Conservation (phyloP, 2,797 vertebrate species). For the Crypturellus tataupa region DNA sequence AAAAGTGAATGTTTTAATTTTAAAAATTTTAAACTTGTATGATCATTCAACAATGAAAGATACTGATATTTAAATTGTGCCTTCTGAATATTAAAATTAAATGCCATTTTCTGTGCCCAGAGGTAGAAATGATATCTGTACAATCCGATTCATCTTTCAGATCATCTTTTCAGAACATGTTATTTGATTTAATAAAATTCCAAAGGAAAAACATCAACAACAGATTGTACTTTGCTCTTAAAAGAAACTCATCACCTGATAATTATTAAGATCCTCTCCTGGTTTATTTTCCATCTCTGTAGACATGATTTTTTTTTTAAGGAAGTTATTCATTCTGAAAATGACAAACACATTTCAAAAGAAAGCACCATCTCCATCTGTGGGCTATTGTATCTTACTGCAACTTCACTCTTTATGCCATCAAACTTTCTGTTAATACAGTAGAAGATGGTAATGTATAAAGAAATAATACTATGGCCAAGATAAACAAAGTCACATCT, state of each 20-base stretch:
- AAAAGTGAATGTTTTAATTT: background rate
- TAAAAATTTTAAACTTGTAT: background rate
- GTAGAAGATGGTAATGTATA: background rate
- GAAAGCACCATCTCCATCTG: constrained; percentile 47
- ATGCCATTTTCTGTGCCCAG: background rate
- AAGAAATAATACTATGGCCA: background rate
- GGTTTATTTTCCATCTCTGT: background rate
- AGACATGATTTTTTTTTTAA: background rate
- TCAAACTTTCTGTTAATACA: background rate
- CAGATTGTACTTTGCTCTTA: background rate
- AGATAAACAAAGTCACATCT: background rate
- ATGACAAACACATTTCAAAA: background rate
- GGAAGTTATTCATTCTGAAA: background rate
- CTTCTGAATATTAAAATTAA: constrained; percentile 29
- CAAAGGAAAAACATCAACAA: background rate
- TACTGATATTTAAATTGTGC: background rate
- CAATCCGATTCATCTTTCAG: background rate
- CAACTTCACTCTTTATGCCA: background rate
- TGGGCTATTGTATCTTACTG: background rate
- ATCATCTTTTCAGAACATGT: background rate
- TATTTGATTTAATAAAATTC: constrained; percentile 7
- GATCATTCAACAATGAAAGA: background rate
- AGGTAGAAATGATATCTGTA: background rate
- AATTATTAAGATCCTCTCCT: background rate
- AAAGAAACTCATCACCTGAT: background rate